Evolutionary conservation across 2,113 vertebrate species (phyloP), one percentile per base, ranked within the genome.

Genomic region (Rallus limicola): DNA sequence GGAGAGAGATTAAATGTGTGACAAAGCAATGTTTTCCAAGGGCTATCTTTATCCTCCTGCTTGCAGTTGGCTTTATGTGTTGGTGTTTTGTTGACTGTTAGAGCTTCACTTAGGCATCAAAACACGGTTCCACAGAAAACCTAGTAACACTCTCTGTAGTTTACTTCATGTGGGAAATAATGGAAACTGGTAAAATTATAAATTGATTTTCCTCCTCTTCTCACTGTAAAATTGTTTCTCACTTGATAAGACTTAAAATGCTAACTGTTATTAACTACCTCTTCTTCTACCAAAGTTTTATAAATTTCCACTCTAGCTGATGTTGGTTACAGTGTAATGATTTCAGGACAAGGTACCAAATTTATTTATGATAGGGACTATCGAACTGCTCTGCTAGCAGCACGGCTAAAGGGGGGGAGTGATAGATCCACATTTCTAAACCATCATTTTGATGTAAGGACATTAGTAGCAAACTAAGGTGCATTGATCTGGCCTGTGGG

Each of bases 401-500:
- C 96, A 94, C 90, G 81, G 79, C 96, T 93, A 96, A 94, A 95
- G 97, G 53, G 94, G 77, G 53, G 38, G 58, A 96, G 90, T 10
- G 23, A 97, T 95, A 97, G 98, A 97, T 97, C 96, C 97, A 97
- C 98, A 97, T 98, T 98, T 98, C 97, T 98, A 97, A 98, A 98
- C 98, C 98, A 97, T 98, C 98, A 98, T 98, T 97, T 98, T 98
- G 98, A 99, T 99, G 99, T 99, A 98, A 98, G 98, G 98, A 99
- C 98, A 98, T 99, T 98, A 99, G 99, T 99, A 98, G 98, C 98
- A 98, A 98, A 98, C 98, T 97, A 98, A 98, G 98, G 98, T 98
- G 98, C 98, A 99, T 99, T 98, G 99, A 99, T 99, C 98, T 97
- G 98, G 98, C 97, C 96, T 93, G 96, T 96, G 97, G 98, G 99